phyloP scores from a whole-genome alignment of 2,888 invertebrate genomes.

The Smittia aterrima region DNA sequence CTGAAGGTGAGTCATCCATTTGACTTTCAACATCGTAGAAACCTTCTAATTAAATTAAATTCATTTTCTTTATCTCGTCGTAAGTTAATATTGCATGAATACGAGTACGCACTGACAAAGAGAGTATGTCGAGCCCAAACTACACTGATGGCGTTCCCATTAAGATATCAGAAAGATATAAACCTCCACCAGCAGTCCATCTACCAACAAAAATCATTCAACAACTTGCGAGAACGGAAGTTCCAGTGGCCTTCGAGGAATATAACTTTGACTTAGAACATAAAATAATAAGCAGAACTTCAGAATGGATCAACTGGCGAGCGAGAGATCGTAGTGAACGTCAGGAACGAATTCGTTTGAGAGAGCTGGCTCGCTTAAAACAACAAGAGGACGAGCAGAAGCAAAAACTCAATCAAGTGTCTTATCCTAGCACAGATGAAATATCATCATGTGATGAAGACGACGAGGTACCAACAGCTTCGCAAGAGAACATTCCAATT shows the following conservation, averaged over 20 bases:
- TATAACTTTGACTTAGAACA: constrained; percentile 74
- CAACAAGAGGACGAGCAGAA: constrained; percentile 59
- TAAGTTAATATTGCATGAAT: background rate
- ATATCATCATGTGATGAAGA: constrained; percentile 54
- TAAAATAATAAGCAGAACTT: constrained; percentile 68
- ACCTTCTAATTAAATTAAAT: constrained; percentile 2
- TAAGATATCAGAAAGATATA: constrained; percentile 83
- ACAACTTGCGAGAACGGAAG: constrained; percentile 54
- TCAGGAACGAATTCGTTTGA: constrained; percentile 60
- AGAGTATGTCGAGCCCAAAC: constrained; percentile 46
- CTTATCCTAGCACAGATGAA: constrained; percentile 63
- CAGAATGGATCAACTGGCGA: constrained; percentile 67
- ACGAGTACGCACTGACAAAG: background rate
- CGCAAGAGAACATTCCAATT: constrained; percentile 39
- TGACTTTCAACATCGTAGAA: background rate
- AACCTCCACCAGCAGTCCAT: constrained; percentile 71
- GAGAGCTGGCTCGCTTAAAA: constrained; percentile 60
- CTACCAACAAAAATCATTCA: constrained; percentile 60
- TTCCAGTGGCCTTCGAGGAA: constrained; percentile 47
- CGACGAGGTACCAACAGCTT: constrained; percentile 49
- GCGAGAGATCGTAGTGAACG: constrained; percentile 62
- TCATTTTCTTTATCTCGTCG: constrained; percentile 2
- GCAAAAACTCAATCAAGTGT: constrained; percentile 60
- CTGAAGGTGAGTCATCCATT: background rate
- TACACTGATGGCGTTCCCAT: constrained; percentile 84